phyloP scores from a whole-genome alignment of 2,888 invertebrate species.

The Chrysomela aeneicollis region DNA sequence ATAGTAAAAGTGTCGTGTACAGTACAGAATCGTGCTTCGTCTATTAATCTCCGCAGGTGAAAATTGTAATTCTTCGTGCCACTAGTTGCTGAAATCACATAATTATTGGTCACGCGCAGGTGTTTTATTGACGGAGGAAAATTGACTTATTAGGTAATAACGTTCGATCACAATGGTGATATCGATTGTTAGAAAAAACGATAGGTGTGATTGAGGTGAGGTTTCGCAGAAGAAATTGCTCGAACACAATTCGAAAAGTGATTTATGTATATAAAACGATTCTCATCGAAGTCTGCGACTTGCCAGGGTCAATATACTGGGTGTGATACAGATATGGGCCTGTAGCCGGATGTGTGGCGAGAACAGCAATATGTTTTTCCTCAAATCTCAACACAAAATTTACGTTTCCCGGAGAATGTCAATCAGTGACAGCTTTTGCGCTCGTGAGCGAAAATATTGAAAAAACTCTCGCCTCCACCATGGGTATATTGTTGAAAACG shows the following conservation, averaged over 20 bases:
- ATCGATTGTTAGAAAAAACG: constrained; percentile 1
- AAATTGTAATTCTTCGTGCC: constrained; percentile 41
- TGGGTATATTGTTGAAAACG: too few relatives aligned
- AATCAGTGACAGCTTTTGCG: too few relatives aligned
- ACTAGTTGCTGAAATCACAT: constrained; percentile 38
- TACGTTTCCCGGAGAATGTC: too few relatives aligned
- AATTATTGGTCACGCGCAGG: constrained; percentile 42
- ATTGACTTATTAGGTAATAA: constrained; percentile 32
- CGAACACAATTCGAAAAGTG: not conserved
- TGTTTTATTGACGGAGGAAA: constrained; percentile 37
- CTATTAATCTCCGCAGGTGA: constrained; percentile 38
- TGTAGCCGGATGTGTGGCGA: too few relatives aligned
- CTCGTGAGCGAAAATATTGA: too few relatives aligned
- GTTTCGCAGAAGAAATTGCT: not conserved
- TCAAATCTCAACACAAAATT: too few relatives aligned
- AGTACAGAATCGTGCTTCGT: constrained; percentile 31
- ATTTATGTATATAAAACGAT: not conserved
- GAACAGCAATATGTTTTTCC: too few relatives aligned
- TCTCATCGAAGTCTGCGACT: not conserved
- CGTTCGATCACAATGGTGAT: constrained; percentile 11
- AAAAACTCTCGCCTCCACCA: too few relatives aligned
- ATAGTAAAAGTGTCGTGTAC: constrained; percentile 33
- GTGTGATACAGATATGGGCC: too few relatives aligned
- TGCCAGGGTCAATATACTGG: constrained; percentile 1
- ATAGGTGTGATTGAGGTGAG: constrained; percentile 1